Evolutionary conservation across 2,797 vertebrate genomes (phyloP).

Genomic region (Ctenosaura bakeri): DNA sequence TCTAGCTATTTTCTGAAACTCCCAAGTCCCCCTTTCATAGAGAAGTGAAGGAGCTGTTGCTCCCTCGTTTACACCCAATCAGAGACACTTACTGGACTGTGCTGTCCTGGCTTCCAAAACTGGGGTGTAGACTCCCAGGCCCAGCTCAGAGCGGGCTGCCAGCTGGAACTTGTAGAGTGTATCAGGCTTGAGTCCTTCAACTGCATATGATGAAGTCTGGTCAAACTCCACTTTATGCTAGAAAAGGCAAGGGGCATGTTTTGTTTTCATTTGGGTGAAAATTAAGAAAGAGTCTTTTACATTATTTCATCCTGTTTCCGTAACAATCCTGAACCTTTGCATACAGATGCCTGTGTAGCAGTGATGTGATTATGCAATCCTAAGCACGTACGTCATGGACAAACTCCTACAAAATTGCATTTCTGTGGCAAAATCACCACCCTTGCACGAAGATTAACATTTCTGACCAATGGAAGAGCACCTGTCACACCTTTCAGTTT

Average conservation of each 20-base stretch:
- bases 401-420: neutral
- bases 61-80: neutral
- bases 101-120: constrained; percentile 88
- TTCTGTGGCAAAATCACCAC: neutral
- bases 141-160: constrained; percentile 91
- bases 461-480: neutral
- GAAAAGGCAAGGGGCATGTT: constrained; percentile 55
- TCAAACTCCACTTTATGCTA: constrained; percentile 89
- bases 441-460: neutral
- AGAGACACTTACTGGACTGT: constrained; percentile 92
- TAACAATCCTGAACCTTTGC: neutral
- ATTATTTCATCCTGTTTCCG: neutral
- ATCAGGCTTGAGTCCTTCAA: constrained; percentile 93
- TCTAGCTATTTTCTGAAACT: neutral
- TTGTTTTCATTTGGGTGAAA: constrained; percentile 3
- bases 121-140: constrained; percentile 91
- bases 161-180: constrained; percentile 91
- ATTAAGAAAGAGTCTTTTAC: neutral
- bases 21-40: neutral
- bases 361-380: neutral
- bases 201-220: constrained; percentile 87
- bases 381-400: neutral
- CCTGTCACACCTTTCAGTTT: neutral
- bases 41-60: neutral
- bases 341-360: neutral